Conservation (phyloP, 2,797 vertebrate species). For the Falco cherrug region DNA sequence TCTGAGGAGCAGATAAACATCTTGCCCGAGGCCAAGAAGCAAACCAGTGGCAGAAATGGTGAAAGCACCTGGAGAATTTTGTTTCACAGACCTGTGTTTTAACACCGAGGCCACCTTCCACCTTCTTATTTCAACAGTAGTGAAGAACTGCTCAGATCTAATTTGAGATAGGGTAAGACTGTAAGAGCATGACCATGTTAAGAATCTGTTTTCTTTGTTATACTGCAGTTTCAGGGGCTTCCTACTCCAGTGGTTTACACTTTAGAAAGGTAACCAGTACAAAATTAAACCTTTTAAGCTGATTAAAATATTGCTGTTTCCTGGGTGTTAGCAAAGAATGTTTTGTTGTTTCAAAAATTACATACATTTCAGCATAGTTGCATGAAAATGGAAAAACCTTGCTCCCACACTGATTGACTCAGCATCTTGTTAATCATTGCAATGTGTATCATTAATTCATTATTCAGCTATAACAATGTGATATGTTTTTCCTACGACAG, state of each 20-base stretch:
- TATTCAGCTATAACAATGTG: neutral
- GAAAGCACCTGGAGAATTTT: neutral
- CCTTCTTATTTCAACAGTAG: neutral
- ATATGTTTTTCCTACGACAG: neutral
- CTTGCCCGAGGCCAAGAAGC: constrained; percentile 28
- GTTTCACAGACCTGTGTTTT: neutral
- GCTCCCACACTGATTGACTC: constrained; percentile 1
- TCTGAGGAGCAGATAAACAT: constrained; percentile 33
- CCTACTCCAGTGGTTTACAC: neutral
- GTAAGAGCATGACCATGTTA: neutral
- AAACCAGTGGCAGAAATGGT: neutral
- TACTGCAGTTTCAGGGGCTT: neutral
- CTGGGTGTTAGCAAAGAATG: neutral
- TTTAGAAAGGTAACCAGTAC: neutral
- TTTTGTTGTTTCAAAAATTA: neutral
- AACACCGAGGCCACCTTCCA: neutral
- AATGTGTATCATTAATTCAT: constrained; percentile 1
- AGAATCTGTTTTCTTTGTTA: constrained; percentile 10
- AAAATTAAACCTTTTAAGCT: neutral
- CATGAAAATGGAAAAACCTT: neutral
- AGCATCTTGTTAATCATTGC: constrained; percentile 29
- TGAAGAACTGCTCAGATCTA: constrained; percentile 37
- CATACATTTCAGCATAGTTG: neutral
- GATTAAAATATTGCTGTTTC: neutral
- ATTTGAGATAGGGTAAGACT: constrained; percentile 45